Base-by-base conservation (phyloP, 2,113 vertebrate species). In the Oncorhynchus masou region DNA sequence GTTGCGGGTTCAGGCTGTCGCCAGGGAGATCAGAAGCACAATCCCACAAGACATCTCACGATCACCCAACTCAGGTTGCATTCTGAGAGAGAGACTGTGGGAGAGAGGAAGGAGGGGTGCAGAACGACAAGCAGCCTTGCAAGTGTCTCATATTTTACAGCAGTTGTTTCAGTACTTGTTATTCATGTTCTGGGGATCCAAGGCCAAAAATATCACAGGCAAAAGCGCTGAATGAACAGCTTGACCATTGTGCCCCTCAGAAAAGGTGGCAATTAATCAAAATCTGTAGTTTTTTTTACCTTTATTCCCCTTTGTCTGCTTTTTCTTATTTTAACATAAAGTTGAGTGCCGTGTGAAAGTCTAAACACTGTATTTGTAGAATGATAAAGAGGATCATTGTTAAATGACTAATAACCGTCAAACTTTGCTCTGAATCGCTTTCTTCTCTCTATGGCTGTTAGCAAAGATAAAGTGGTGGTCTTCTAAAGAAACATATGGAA, bases 191-290 rank as follows among this genome's bases (percentile, higher is more conserved):
- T 29, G 6, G 45, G 75, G 22, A 69, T 49, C 48, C 60, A 62
- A 82, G 81, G 74, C 69, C 69, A 79, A 79, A 75, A 75, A 82
- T 62, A 75, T 78, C 76, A 75, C 73, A 51, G 39, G n/a, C 34
- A 48, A 70, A 79, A 68, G 54, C 77, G 64, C 72, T 72, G 29
- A 54, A 66, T 68, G 74, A 49, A 74, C 84, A 83, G 75, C 78
- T 77, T 81, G 81, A 86, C 77, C 74, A 7, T 19, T 22, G 16
- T 69, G 73, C 74, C 79, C 69, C 77, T 69, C 73, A 83, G 77
- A 83, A 83, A 81, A 73, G 22, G 71, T 29, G 8, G 78, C 79
- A 68, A 87, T 90, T 86, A 69, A 85, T 89, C 83, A 83, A 74
- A 79, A 66, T 49, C 22, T 24, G 19, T 70, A 12, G 1, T 48